phyloP scores from a whole-genome alignment of 2,888 invertebrate genomes.

The Cylloceria caligata region DNA sequence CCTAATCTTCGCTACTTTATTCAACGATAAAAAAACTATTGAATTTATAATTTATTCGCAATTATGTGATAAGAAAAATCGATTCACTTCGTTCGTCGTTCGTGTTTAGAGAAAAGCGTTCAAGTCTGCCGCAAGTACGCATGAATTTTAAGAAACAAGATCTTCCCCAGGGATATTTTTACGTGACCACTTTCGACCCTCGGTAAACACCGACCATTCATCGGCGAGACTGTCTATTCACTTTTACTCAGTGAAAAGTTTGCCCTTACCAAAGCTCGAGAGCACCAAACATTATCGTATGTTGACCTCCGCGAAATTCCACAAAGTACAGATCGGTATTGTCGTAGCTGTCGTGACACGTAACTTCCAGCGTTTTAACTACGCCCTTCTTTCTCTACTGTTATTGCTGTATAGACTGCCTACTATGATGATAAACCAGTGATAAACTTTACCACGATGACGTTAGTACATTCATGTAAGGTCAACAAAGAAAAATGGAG shows the following conservation, averaged over 20 bases:
- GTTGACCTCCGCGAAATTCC: conserved; percentile 49
- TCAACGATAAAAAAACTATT: too few species aligned
- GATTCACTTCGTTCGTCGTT: neutral
- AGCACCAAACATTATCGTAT: conserved; percentile 24
- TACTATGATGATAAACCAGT: conserved; percentile 11
- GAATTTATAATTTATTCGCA: neutral
- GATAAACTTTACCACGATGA: conserved; percentile 3
- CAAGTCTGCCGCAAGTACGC: conserved; percentile 19
- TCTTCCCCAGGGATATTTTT: conserved; percentile 51
- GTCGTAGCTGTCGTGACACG: conserved; percentile 42
- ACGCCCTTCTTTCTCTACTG: neutral
- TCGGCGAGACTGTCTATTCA: conserved; percentile 46
- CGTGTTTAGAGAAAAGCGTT: neutral
- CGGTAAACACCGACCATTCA: conserved; percentile 58
- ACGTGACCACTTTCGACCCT: conserved; percentile 42
- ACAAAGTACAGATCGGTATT: conserved; percentile 42
- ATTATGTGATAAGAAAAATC: neutral
- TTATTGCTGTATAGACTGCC: neutral
- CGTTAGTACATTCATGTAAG: neutral
- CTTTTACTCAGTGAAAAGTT: conserved; percentile 55
- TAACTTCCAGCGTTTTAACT: conserved; percentile 15
- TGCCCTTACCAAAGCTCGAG: conserved; percentile 33
- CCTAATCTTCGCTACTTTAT: too few species aligned
- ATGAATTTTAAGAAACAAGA: conserved; percentile 31
- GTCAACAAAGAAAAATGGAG: neutral